A percentile compares a stretch with the other conserved stretches of the same genome.
phyloP scores from a whole-genome alignment of 2,113 vertebrate species.

The Himantopus leucocephalus region DNA sequence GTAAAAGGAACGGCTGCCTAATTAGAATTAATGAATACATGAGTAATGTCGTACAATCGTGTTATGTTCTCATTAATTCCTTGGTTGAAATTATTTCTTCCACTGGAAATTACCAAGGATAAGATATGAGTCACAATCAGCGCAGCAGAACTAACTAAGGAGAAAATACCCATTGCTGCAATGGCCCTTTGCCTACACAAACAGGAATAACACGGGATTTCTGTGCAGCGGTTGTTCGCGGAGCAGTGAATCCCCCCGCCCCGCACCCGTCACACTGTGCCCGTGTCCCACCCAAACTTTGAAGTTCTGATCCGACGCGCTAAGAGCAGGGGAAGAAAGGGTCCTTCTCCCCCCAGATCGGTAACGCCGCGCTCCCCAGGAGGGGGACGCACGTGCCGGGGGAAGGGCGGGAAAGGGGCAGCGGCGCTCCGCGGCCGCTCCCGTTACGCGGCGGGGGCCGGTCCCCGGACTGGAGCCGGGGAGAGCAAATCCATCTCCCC shows the following conservation, averaged over 20 bases:
- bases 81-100: background rate
- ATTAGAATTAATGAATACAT: background rate
- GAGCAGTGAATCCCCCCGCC: too few relatives aligned
- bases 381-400: background rate
- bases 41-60: background rate
- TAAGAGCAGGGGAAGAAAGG: accelerated
- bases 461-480: background rate
- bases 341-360: accelerated
- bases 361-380: accelerated
- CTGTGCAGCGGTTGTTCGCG: accelerated
- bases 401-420: too few relatives aligned
- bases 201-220: accelerated
- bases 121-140: background rate
- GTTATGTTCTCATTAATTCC: background rate
- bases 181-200: background rate
- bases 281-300: accelerated
- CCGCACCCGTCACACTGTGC: accelerated
- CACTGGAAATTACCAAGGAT: background rate
- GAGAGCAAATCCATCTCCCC: accelerated
- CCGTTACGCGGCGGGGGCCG: too few relatives aligned
- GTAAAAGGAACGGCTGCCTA: background rate
- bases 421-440: background rate
- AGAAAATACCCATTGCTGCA: background rate
- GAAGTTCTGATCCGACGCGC: too few relatives aligned
- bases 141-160: background rate